Evolutionary conservation across 1,140 invertebrate genomes (phyloP).

Genomic region (Chymomyza costata): DNA sequence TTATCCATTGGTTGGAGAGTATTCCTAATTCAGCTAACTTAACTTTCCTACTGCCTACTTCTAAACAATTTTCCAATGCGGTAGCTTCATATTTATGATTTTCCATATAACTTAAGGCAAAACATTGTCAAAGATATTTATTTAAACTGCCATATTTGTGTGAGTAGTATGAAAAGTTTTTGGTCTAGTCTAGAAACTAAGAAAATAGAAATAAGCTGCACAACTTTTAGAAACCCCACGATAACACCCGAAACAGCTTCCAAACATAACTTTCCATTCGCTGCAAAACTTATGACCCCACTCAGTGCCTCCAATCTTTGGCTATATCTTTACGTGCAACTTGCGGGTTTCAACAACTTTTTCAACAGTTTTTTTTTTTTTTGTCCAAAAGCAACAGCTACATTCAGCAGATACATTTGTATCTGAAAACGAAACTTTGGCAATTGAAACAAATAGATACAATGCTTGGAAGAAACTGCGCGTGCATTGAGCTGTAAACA

Average conservation of each 20-base stretch:
- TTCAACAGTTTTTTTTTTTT: no score
- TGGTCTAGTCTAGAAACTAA: no score
- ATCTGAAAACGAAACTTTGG: conserved; percentile 41
- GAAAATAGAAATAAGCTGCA: not conserved
- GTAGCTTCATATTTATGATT: conserved; percentile 54
- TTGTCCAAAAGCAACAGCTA: no score
- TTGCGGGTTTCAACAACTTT: no score
- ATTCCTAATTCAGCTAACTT: no score
- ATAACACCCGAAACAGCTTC: no score
- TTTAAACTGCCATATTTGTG: no score
- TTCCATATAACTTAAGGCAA: conserved; percentile 33
- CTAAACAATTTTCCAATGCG: conserved; percentile 58
- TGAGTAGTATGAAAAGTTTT: conserved; percentile 7
- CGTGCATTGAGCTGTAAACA: conserved; percentile 39
- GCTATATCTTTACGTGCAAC: no score
- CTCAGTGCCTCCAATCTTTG: no score
- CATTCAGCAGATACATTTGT: conserved; percentile 8
- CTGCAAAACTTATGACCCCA: no score
- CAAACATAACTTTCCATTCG: no score
- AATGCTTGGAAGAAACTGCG: conserved; percentile 12
- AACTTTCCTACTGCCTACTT: conserved; percentile 24
- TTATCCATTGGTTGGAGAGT: no score
- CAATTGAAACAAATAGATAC: conserved; percentile 52
- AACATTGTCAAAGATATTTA: conserved; percentile 1
- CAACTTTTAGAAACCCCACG: not conserved